Evolutionary conservation across 2,888 invertebrate species (phyloP).

Genomic region (Proisotoma minuta): DNA sequence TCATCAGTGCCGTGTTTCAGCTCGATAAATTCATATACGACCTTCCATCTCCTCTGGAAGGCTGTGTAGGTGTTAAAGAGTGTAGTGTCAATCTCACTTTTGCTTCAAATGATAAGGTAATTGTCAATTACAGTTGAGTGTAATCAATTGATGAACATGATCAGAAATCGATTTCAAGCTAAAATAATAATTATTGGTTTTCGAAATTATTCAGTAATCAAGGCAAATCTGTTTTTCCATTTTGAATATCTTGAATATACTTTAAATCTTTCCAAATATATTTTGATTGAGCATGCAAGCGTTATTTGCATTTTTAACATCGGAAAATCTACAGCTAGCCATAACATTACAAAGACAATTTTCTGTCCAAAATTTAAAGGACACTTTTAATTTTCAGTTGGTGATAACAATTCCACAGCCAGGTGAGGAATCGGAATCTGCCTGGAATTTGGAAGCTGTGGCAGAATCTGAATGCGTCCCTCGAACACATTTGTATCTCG

Average conservation of each 20-base stretch:
- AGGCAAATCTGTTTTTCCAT: too few relatives aligned
- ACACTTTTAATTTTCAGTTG: conserved; percentile 27
- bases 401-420: conserved; percentile 42
- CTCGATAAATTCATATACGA: conserved; percentile 38
- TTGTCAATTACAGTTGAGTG: too few relatives aligned
- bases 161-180: too few relatives aligned
- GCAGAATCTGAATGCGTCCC: conserved; percentile 71
- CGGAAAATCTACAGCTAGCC: neutral
- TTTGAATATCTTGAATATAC: neutral
- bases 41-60: conserved; percentile 36
- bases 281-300: too few relatives aligned
- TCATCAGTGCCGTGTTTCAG: conserved; percentile 30
- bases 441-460: conserved; percentile 70
- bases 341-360: neutral
- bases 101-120: conserved; percentile 43
- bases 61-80: conserved; percentile 37
- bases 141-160: too few relatives aligned
- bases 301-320: neutral
- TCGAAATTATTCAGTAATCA: too few relatives aligned
- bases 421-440: conserved; percentile 53
- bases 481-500: conserved; percentile 63
- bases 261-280: too few relatives aligned
- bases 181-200: too few relatives aligned
- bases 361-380: neutral
- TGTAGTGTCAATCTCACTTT: conserved; percentile 41